phyloP scores from a whole-genome alignment of 2,113 vertebrate genomes.

The Myiagra hebetior region DNA sequence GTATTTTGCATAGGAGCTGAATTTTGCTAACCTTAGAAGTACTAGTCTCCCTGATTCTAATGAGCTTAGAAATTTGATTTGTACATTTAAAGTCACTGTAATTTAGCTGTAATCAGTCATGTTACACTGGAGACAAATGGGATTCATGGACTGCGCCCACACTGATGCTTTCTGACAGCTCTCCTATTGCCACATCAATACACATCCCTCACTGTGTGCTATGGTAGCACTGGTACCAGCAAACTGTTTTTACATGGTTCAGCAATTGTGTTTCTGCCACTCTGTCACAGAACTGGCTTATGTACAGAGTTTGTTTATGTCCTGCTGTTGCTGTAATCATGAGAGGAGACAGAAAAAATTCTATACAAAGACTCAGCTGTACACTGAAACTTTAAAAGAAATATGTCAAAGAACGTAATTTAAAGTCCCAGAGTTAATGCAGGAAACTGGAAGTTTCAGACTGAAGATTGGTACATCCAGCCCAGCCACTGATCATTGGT shows the following conservation, averaged over 20 bases:
- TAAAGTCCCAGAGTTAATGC: not conserved
- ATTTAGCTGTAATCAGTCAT: conserved; percentile 1
- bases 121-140: not conserved
- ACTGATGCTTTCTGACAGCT: conserved; percentile 50
- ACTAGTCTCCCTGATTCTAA: not conserved
- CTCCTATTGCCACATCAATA: conserved; percentile 24
- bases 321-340: not conserved
- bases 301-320: not conserved
- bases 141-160: not conserved
- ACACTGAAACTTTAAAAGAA: not conserved
- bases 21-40: not conserved
- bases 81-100: not conserved
- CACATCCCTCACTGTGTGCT: not conserved
- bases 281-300: not conserved
- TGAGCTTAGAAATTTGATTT: conserved; percentile 1
- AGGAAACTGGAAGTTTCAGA: not conserved
- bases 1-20: not conserved
- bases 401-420: not conserved
- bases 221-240: not conserved
- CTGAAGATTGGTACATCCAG: not conserved
- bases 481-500: rapidly evolving
- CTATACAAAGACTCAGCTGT: not conserved
- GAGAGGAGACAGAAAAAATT: not conserved
- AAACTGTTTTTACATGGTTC: not conserved
- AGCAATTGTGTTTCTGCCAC: not conserved